phyloP scores from a whole-genome alignment of 1,140 invertebrate species.

The Pteromalus puparum region DNA sequence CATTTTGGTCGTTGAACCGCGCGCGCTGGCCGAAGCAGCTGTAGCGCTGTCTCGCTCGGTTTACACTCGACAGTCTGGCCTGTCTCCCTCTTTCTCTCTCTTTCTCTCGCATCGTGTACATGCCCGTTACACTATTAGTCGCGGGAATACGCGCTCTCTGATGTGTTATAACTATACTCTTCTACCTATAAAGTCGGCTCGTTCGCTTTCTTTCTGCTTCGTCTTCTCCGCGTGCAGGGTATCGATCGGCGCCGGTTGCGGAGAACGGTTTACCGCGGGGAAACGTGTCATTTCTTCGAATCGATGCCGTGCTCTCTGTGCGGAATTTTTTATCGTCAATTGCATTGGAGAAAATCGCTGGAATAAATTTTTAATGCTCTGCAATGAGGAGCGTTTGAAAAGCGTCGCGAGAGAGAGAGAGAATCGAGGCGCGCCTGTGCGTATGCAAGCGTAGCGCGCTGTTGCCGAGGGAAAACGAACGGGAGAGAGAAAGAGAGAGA shows the following conservation, averaged over 20 bases:
- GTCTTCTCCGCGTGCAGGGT: no score
- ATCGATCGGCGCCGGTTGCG: no score
- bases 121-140: neutral
- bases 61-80: neutral
- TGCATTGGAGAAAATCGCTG: no score
- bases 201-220: neutral
- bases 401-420: neutral
- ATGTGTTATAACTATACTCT: neutral
- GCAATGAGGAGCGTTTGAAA: neutral
- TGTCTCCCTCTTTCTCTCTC: neutral
- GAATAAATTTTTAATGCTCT: no score
- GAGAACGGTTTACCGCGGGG: no score
- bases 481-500: slow-evolving; percentile 4
- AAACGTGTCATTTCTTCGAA: no score
- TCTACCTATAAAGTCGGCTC: neutral
- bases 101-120: neutral
- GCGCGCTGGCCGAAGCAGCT: slow-evolving; percentile 17
- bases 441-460: neutral
- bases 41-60: slow-evolving; percentile 9
- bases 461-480: slow-evolving; percentile 31
- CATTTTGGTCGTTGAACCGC: slow-evolving; percentile 68
- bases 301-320: no score
- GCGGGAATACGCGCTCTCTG: neutral
- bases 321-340: no score
- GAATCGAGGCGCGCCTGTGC: slow-evolving; percentile 8